phyloP scores from a whole-genome alignment of 2,797 vertebrate genomes.

The Lepilemur ruficaudatus region DNA sequence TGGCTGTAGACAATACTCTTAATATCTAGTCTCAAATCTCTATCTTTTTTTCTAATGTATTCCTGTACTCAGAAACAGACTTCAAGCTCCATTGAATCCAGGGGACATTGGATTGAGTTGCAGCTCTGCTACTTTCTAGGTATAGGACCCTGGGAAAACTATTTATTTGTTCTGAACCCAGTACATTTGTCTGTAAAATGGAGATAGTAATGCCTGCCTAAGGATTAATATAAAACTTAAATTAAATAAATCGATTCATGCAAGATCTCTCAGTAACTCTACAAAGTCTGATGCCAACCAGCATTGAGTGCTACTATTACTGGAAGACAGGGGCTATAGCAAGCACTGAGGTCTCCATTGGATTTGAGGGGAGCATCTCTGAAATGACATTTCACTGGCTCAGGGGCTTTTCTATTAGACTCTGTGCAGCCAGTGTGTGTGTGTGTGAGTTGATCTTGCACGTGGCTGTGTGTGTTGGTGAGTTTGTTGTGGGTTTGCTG shows the following conservation, averaged over 20 bases:
- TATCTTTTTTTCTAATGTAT: not conserved
- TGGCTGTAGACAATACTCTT: not conserved
- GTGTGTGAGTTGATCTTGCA: not conserved
- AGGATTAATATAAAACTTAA: constrained; percentile 20
- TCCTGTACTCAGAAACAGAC: not conserved
- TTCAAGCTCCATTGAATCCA: not conserved
- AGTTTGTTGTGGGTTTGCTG: not conserved
- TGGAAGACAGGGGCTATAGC: not conserved
- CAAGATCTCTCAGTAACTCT: not conserved
- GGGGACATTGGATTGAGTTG: not conserved
- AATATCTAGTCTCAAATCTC: not conserved
- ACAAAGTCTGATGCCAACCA: not conserved
- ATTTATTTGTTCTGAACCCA: not conserved
- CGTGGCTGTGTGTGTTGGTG: not conserved
- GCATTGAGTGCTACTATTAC: not conserved
- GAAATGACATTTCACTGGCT: not conserved
- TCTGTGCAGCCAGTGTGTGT: not conserved
- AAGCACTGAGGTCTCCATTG: not conserved
- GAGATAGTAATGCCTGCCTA: not conserved
- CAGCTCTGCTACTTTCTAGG: not conserved
- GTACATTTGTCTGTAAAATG: not conserved
- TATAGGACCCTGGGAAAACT: not conserved
- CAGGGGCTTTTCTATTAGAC: not conserved
- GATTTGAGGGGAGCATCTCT: not conserved
- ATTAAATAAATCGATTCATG: not conserved